These are phyloP conservation scores for Microctenopoma lineatum DNA, from an alignment of 2,797 vertebrate species.

Conservation along the genomic window DNA sequence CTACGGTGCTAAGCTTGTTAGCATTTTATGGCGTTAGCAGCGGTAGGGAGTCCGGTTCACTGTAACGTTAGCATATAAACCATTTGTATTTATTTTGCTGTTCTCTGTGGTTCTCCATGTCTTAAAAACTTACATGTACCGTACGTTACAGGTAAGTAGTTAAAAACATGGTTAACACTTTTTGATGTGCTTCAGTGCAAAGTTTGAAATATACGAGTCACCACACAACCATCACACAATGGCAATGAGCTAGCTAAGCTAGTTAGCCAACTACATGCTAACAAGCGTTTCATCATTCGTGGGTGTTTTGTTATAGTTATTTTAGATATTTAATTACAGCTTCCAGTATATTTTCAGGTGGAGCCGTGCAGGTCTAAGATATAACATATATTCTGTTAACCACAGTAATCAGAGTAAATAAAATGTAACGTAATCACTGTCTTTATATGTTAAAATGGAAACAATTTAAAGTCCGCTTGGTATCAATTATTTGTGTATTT, in stretches of 20 bases:
- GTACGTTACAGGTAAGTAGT: rapidly evolving
- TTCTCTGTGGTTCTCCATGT: rapidly evolving
- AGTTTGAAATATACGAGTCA: neutral
- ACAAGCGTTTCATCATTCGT: neutral
- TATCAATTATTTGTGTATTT: too few relatives aligned
- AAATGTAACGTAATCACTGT: too few relatives aligned
- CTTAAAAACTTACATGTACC: too few relatives aligned
- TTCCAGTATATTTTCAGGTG: too few relatives aligned
- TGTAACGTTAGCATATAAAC: neutral
- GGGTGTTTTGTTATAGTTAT: too few relatives aligned
- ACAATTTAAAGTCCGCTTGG: too few relatives aligned
- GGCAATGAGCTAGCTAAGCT: neutral
- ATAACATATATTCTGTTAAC: too few relatives aligned
- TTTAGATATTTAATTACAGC: too few relatives aligned
- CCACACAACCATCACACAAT: neutral
- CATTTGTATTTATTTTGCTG: neutral
- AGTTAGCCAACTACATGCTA: slow-evolving; percentile 42
- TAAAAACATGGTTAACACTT: rapidly evolving
- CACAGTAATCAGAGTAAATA: too few relatives aligned
- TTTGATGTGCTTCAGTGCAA: rapidly evolving
- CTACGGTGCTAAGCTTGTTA: slow-evolving; percentile 27
- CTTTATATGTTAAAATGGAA: too few relatives aligned
- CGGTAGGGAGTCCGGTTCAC: slow-evolving; percentile 30
- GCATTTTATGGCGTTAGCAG: neutral
- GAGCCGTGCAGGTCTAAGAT: too few relatives aligned